Base-by-base conservation (phyloP, 2,797 vertebrate species). In the Liparis tanakae region DNA sequence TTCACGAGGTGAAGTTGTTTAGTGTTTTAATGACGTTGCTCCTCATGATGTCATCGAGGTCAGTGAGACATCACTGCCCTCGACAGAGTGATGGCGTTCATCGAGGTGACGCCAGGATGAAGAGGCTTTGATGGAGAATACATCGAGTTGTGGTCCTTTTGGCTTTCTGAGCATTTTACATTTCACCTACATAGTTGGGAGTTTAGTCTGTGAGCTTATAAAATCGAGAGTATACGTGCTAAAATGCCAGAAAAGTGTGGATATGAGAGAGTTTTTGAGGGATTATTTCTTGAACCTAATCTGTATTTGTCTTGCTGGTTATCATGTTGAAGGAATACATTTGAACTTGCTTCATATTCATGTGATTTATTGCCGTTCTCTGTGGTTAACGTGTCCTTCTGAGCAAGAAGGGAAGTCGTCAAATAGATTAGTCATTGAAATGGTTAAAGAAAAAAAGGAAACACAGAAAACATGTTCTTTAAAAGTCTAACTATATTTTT, bases 51-150 rank as follows among this genome's bases (percentile, higher is more conserved):
- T 55, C 63, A 54, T 53, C 9, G 34, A 57, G 18, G 56, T 54
- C 62, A 53, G 17, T 33, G 48, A 48, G 10, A 43, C 46, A 18
- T 54, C 54, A 39, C 34, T 25, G 66, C 62, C 54, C 54, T 70
- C 1, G 36, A 77, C 62, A 44, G n/a, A 34, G 59, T 44, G 66
- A 73, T 37, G 17, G 34, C 36, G 30, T 36, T 46, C 46, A 46
- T 6, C 71, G 41, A 12, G 59, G 59, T 30, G 59, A 61, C 15
- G 15, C 22, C 15, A 46, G 22, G 0, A 7, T 17, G 18, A 61
- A 0, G 59, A 18, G 20, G 18, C 34, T 39, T 17, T 12, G 34
- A 37, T 53, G 20, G 63, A 65, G 34, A 39, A 53, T 39, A 1
- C 22, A 25, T 65, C 7, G 9, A 51, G 46, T 15, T 15, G 51